Percentiles rank a stretch among this genome's conserved stretches.
Conservation (phyloP, 64 coral and sea anemone genomes). For the Montipora efflorescens region DNA sequence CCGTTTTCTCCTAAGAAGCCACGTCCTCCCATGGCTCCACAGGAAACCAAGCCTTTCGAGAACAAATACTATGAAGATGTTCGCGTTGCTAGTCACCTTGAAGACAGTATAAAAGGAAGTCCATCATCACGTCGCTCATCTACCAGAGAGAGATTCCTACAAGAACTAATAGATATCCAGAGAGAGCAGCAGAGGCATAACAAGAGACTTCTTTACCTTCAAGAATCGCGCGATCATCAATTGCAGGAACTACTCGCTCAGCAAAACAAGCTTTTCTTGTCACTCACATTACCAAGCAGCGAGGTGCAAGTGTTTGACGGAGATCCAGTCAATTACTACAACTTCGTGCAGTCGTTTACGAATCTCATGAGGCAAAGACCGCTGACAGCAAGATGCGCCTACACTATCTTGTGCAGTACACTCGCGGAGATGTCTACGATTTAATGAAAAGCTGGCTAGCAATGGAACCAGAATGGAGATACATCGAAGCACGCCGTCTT, state of each 20-base stretch:
- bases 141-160: not conserved
- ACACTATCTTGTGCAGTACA: slow-evolving; percentile 82
- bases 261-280: slow-evolving; percentile 38
- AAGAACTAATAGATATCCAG: slow-evolving; percentile 17
- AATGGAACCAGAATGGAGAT: too few species aligned
- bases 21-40: not conserved
- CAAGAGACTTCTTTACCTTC: not conserved
- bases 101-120: not conserved
- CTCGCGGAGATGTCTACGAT: not conserved
- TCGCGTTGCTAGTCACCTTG: not conserved
- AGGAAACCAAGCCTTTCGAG: not conserved
- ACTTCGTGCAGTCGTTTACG: slow-evolving; percentile 59
- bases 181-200: not conserved
- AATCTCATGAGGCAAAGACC: slow-evolving; percentile 64
- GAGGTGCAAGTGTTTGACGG: slow-evolving; percentile 51
- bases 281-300: slow-evolving; percentile 37
- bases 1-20: not conserved
- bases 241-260: slow-evolving; percentile 39
- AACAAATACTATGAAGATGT: not conserved
- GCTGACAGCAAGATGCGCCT: slow-evolving; percentile 53
- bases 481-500: too few species aligned
- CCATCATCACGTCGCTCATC: not conserved
- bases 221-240: not conserved
- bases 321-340: slow-evolving; percentile 44
- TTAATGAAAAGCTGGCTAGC: too few species aligned